Conservation (phyloP, 1,140 invertebrate genomes). For the Sitobion miscanthi region DNA sequence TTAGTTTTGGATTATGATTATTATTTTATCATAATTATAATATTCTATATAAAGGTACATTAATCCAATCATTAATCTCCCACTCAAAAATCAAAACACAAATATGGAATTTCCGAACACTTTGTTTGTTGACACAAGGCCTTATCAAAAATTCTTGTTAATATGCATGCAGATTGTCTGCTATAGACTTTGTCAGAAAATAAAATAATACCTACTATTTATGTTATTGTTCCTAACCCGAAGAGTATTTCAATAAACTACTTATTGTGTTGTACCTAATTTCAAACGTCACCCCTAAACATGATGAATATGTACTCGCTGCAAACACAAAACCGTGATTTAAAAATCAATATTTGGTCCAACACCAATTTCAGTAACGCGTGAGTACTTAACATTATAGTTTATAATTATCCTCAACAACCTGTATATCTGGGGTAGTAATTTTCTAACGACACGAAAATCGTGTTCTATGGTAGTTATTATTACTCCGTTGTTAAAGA, state of each 20-base stretch:
- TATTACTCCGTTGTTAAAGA: constrained; percentile 15
- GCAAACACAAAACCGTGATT: no score
- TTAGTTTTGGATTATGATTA: neutral
- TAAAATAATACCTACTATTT: neutral
- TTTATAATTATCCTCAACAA: neutral
- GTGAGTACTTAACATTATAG: neutral
- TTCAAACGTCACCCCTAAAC: neutral
- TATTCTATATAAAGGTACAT: neutral
- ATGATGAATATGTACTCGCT: neutral
- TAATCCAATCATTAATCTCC: neutral
- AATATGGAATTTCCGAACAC: neutral
- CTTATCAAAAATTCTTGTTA: constrained; percentile 35
- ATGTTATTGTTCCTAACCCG: neutral
- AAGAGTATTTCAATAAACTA: neutral
- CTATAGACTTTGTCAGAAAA: neutral
- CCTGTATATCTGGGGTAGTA: neutral
- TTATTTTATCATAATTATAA: constrained; percentile 28
- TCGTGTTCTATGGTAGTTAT: constrained; percentile 21
- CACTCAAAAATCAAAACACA: constrained; percentile 16
- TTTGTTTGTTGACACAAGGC: neutral
- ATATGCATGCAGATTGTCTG: neutral
- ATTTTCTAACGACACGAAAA: neutral
- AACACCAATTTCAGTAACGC: constrained; percentile 22
- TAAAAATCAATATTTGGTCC: neutral
- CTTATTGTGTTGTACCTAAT: neutral